Conservation (phyloP, 2,888 invertebrate genomes). For the Luffia ferchaultella region DNA sequence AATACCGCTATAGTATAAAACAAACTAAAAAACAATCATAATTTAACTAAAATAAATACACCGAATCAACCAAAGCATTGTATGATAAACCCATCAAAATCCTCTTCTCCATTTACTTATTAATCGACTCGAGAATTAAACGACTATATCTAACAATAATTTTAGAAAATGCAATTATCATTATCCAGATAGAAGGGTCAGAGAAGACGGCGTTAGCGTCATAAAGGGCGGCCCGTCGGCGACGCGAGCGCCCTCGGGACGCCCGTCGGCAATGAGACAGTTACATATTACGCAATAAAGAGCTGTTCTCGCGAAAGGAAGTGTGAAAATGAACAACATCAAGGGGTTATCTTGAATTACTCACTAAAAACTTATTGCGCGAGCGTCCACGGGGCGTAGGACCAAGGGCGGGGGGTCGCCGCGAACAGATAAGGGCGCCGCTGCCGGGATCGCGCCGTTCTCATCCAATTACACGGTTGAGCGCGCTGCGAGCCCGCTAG, state of each 20-base stretch:
- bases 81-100: too few species aligned
- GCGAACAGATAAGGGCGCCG: conserved; percentile 64
- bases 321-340: conserved; percentile 67
- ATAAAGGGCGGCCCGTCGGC: conserved; percentile 59
- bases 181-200: conserved; percentile 59
- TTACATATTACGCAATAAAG: conserved; percentile 66
- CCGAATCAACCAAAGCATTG: too few species aligned
- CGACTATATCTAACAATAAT: too few species aligned
- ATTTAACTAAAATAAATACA: too few species aligned
- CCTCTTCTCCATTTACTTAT: too few species aligned
- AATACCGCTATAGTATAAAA: too few species aligned
- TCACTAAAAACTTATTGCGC: conserved; percentile 65
- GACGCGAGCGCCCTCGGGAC: conserved; percentile 49
- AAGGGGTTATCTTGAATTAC: conserved; percentile 67
- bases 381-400: conserved; percentile 32
- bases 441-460: conserved; percentile 65
- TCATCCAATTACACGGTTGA: conserved; percentile 68
- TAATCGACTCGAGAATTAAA: too few species aligned
- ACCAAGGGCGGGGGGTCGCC: conserved; percentile 49
- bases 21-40: too few species aligned
- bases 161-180: conserved; percentile 64
- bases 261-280: conserved; percentile 57
- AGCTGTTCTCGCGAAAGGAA: conserved; percentile 67
- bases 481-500: conserved; percentile 53
- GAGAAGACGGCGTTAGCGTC: conserved; percentile 61